Base-by-base conservation (phyloP, 64 coral and sea anemone species). In the Stichodactyla mertensii region DNA sequence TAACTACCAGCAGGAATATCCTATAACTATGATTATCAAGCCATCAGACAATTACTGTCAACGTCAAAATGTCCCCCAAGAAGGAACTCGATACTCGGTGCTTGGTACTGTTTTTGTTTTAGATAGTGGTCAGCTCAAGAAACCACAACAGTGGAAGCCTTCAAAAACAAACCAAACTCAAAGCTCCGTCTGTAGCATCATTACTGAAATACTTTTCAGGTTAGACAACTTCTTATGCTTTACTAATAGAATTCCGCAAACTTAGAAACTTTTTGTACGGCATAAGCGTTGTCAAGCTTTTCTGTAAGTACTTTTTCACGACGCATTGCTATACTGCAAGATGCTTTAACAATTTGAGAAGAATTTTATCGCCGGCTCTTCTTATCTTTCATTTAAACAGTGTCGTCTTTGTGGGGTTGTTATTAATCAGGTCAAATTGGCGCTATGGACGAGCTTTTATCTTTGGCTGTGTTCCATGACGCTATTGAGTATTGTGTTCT, bases 31-130 rank as follows among this genome's bases (percentile, higher is more conserved):
- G 4, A 31, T 74, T 74, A 74, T 31, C 24, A 74, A 23, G 69
- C 69, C 69, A 74, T 74, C 69, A 74, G 69, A 74, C 69, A 74
- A 74, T 74, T 74, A 74, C 69, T 74, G 69, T 74, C 69, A 74
- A 23, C 23, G 1, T 10, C n/a, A 74, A 74, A 74, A 27, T n/a
- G 24, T 23, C 69, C 69, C 69, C 23, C 10, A 23, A 31, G 27
- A 74, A 23, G 69, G 27, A 74, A 74, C 6, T 10, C 69, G 24
- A 74, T 74, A 74, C 69, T n/a, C 19, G 66, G 8, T 23, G 19
- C 19, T 74, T 31, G 24, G 24, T 74, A 27, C 69, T 74, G 24
- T 74, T 74, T 74, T 27, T 74, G 24, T 74, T 74, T 74, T 27
- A 74, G 22, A 74, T 27, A 74, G 69, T 31, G 69, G 69, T 74